Evolutionary conservation across 2,113 vertebrate genomes (phyloP).

Genomic region (Pandion haliaetus): DNA sequence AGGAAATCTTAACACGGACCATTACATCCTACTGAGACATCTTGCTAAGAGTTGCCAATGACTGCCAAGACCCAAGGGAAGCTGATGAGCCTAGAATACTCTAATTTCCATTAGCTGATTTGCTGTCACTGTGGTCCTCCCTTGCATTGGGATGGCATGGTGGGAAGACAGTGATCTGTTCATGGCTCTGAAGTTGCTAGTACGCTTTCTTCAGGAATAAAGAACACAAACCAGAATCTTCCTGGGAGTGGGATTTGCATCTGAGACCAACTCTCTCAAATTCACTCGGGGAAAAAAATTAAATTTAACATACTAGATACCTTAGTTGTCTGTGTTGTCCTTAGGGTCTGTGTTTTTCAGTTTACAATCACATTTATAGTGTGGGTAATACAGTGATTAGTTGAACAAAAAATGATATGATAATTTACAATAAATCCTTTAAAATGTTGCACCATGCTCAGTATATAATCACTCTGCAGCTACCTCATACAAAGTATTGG

Average conservation of each 20-base stretch:
- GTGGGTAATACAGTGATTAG: neutral
- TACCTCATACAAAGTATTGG: neutral
- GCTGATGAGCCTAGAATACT: neutral
- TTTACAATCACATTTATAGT: neutral
- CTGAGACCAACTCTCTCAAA: neutral
- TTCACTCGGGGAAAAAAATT: neutral
- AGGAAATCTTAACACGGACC: neutral
- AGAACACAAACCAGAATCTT: neutral
- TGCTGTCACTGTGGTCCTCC: neutral
- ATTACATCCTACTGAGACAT: neutral
- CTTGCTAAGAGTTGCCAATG: neutral
- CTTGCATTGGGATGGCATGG: rapidly evolving
- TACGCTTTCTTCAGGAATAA: neutral
- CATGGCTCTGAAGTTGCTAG: neutral
- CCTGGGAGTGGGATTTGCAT: neutral
- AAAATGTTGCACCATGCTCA: neutral
- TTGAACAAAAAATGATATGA: neutral
- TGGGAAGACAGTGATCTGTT: neutral
- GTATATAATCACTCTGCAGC: neutral
- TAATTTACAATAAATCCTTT: neutral
- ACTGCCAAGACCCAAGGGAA: neutral
- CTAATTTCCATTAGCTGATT: neutral
- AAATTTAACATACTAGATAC: neutral
- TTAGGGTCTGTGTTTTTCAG: neutral
- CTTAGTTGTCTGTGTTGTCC: neutral